Percentiles rank a stretch among this genome's conserved stretches.
Evolutionary conservation across 2,888 invertebrate species (phyloP).

Genomic region (Sialis fuliginosa): DNA sequence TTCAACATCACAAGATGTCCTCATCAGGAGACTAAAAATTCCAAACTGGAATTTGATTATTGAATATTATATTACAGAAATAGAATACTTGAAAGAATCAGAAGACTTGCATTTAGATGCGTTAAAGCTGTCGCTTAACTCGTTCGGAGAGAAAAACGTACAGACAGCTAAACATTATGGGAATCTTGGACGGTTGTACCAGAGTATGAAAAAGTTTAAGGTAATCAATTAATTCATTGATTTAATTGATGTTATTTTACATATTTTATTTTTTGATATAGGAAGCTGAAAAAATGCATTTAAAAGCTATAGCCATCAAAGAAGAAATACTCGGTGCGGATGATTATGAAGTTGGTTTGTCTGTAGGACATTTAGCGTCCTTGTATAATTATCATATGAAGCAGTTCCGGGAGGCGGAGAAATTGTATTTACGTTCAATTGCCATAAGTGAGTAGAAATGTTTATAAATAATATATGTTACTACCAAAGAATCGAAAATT

Average conservation of each 20-base stretch:
- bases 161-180: constrained; percentile 95
- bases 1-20: no score
- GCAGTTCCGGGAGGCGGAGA: constrained; percentile 70
- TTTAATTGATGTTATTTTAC: background rate
- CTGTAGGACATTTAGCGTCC: constrained; percentile 84
- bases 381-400: constrained; percentile 91
- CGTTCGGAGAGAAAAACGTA: constrained; percentile 84
- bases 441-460: constrained; percentile 51
- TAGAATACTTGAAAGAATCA: constrained; percentile 54
- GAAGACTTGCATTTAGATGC: constrained; percentile 73
- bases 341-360: constrained; percentile 83
- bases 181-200: constrained; percentile 83
- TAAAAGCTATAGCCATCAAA: constrained; percentile 83
- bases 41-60: background rate
- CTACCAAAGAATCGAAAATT: background rate
- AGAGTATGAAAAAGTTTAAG: constrained; percentile 76
- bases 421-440: constrained; percentile 73
- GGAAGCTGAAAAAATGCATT: constrained; percentile 83
- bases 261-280: constrained; percentile 17
- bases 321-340: constrained; percentile 68
- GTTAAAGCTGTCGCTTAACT: constrained; percentile 55
- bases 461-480: background rate
- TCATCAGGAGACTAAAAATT: no score
- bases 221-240: constrained; percentile 24
- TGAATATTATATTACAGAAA: constrained; percentile 23